Base-by-base conservation (phyloP, 1,140 invertebrate genomes). In the Teleogryllus occipitalis region DNA sequence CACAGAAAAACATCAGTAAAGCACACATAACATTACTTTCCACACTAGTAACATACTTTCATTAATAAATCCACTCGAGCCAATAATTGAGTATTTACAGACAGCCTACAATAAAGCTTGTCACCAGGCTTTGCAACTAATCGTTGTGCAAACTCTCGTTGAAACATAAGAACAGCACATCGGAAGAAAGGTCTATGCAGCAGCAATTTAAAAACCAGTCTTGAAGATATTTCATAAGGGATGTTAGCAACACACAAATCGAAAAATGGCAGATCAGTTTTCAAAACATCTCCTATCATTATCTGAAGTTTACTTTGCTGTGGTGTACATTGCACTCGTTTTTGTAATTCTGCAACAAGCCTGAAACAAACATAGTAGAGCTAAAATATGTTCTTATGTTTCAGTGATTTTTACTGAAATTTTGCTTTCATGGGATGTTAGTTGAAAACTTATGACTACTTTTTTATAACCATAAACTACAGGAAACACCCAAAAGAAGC, bases 201-300 rank as follows among this genome's bases (percentile, higher is more conserved):
- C 15, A 99, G 88, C 74, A 99, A 86, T 88, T 99, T 99, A 84
- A 99, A 99, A 3, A 99, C 94, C 83, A 99, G 91, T 2, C 98
- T 98, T 4, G 98, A 99, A 82, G 98, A 99, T 83, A 99, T 99
- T 90, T 98, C 97, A 86, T 99, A 99, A 0, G 98, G 98, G 46
- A 99, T 91, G 89, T 99, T 99, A n/a, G 98, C 97, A 39, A 99
- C 96, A 88, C 98, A 99, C n/a, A 99, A 90, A 88, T 99, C 96
- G 86, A 99, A 99, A 84, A 96, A 97, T n/a, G 98, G 98, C 80
- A 99, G 88, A 76, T 98, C 93, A 49, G 92, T 93, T 88, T 98
- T 99, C 3, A 99, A 87, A 15, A 97, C 96, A 90, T 99, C 97
- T 39, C 98, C 98, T 81, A 98, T 90, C 81, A 97, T 87, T 79